These are phyloP conservation scores for Coilia nasus DNA, from an alignment of 2,797 vertebrate genomes.

Conservation along the genomic window DNA sequence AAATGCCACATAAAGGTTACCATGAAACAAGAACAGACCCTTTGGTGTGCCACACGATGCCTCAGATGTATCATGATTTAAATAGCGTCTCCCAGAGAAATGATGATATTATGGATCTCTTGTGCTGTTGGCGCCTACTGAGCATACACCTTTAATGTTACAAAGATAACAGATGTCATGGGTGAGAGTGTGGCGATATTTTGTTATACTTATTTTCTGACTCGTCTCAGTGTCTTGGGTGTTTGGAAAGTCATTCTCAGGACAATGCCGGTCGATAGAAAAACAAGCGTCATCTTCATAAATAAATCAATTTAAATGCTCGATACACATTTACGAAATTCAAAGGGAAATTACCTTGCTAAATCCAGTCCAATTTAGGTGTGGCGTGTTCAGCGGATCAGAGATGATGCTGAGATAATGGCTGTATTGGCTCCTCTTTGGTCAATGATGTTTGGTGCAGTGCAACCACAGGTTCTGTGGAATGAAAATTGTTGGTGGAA, in stretches of 20 bases:
- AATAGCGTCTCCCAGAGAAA: background rate
- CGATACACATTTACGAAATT: constrained; percentile 6
- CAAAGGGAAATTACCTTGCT: background rate
- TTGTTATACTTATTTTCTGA: background rate
- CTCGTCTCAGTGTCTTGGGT: background rate
- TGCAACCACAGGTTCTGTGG: background rate
- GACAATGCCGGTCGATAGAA: constrained; percentile 4
- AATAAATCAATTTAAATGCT: constrained; percentile 11
- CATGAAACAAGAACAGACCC: background rate
- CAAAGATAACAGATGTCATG: background rate
- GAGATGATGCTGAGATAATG: background rate
- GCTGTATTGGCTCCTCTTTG: background rate
- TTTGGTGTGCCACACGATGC: background rate
- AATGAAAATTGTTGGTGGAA: background rate
- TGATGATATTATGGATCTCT: background rate
- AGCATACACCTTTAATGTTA: background rate
- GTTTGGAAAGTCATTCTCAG: background rate
- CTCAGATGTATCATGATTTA: background rate
- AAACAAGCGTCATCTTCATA: background rate
- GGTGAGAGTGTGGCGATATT: background rate
- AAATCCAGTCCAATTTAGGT: constrained; percentile 11
- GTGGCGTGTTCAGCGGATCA: background rate
- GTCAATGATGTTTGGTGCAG: background rate
- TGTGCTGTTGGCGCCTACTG: background rate
- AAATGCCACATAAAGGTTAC: constrained; percentile 19